Percentiles rank a stretch among this genome's conserved stretches.
Evolutionary conservation across 2,797 vertebrate species (phyloP).

Genomic region (Diplodus puntazzo): DNA sequence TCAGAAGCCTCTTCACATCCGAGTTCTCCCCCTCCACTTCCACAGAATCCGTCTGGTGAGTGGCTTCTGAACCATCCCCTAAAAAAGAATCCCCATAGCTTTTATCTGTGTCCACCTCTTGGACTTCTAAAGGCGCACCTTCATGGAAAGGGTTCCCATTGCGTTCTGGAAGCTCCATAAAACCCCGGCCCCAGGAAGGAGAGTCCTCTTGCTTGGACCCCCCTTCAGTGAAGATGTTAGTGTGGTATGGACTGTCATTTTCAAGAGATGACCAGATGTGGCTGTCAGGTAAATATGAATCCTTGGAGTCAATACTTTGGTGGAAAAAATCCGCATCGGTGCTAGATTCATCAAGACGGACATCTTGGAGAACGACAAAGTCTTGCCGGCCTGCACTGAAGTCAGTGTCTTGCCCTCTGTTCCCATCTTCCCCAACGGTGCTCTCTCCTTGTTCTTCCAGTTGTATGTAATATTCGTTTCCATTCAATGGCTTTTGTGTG

Average conservation of each 20-base stretch:
- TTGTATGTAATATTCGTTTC: conserved; percentile 95
- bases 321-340: conserved; percentile 93
- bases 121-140: conserved; percentile 46
- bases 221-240: conserved; percentile 87
- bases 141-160: conserved; percentile 80
- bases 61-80: conserved; percentile 77
- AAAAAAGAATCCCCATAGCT: conserved; percentile 77
- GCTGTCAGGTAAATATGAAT: conserved; percentile 86
- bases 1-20: conserved; percentile 77
- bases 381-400: conserved; percentile 78
- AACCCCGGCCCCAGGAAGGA: conserved; percentile 80
- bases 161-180: conserved; percentile 87
- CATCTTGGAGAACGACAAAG: conserved; percentile 87
- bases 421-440: conserved; percentile 82
- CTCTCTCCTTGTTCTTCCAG: conserved; percentile 92
- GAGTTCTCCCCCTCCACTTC: conserved; percentile 68
- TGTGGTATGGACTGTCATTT: conserved; percentile 91
- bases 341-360: conserved; percentile 91
- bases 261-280: conserved; percentile 85
- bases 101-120: conserved; percentile 56
- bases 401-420: conserved; percentile 72
- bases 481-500: conserved; percentile 91
- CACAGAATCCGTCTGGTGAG: conserved; percentile 69
- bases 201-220: conserved; percentile 86
- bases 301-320: conserved; percentile 89